Evolutionary conservation across 2,113 vertebrate species (phyloP).

Genomic region (Capreolus pygargus): DNA sequence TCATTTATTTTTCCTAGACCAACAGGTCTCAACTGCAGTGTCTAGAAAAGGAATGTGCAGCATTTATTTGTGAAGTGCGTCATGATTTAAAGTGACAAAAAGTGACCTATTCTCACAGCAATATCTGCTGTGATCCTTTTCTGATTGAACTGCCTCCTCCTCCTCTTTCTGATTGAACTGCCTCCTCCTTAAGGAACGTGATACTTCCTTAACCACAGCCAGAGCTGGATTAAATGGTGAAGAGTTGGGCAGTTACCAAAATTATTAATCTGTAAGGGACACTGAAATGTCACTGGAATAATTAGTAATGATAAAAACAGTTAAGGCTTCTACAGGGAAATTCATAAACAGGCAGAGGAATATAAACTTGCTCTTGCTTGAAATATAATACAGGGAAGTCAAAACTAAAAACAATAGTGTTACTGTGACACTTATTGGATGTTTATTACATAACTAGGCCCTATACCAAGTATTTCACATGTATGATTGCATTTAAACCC

Average conservation of each 20-base stretch:
- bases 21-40: background rate
- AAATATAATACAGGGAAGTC: conserved; percentile 14
- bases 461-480: background rate
- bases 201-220: background rate
- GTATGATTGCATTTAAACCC: background rate
- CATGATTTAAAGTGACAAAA: conserved; percentile 10
- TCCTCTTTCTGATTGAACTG: background rate
- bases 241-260: background rate
- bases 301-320: background rate
- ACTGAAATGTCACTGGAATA: background rate
- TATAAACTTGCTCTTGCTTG: background rate
- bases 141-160: background rate
- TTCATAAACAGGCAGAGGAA: background rate
- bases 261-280: background rate
- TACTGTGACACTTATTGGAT: background rate
- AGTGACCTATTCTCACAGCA: background rate
- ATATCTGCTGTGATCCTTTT: background rate
- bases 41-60: background rate
- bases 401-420: conserved; percentile 6
- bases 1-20: background rate
- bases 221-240: background rate
- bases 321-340: background rate
- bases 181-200: background rate
- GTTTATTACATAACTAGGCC: background rate
- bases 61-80: background rate